Conservation (phyloP, 92 coral and sea anemone genomes). For the Anthopleura xanthogrammica region DNA sequence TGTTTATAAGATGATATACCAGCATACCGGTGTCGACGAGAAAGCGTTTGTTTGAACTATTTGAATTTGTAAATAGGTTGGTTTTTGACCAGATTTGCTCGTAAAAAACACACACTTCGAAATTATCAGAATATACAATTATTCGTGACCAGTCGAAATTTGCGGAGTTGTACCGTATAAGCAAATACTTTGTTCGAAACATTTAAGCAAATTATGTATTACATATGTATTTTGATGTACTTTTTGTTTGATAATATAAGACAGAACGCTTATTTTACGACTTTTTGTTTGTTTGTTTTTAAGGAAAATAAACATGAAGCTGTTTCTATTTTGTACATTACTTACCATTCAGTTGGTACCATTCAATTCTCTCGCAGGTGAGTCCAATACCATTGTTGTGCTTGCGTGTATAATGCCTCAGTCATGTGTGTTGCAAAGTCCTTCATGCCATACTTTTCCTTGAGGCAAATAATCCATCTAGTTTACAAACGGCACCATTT, state of each 20-base stretch:
- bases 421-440: neutral
- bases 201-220: neutral
- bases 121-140: neutral
- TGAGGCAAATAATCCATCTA: neutral
- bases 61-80: neutral
- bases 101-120: neutral
- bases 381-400: slow-evolving; percentile 5
- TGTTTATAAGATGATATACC: neutral
- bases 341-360: slow-evolving; percentile 29
- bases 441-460: neutral
- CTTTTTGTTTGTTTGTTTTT: slow-evolving; percentile 8
- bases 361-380: slow-evolving; percentile 28
- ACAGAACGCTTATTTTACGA: too few relatives aligned
- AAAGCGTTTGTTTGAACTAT: neutral
- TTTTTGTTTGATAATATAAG: neutral
- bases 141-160: too few relatives aligned
- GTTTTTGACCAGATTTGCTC: neutral
- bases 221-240: neutral
- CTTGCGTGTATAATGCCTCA: neutral
- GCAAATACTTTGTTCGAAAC: too few relatives aligned
- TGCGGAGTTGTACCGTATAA: too few relatives aligned
- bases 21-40: neutral
- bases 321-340: slow-evolving; percentile 19
- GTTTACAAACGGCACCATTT: neutral
- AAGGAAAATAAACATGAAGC: slow-evolving; percentile 19